Percentiles rank a stretch among this genome's conserved stretches.
phyloP scores from a whole-genome alignment of 2,113 vertebrate species.

The Stictonetta naevosa region DNA sequence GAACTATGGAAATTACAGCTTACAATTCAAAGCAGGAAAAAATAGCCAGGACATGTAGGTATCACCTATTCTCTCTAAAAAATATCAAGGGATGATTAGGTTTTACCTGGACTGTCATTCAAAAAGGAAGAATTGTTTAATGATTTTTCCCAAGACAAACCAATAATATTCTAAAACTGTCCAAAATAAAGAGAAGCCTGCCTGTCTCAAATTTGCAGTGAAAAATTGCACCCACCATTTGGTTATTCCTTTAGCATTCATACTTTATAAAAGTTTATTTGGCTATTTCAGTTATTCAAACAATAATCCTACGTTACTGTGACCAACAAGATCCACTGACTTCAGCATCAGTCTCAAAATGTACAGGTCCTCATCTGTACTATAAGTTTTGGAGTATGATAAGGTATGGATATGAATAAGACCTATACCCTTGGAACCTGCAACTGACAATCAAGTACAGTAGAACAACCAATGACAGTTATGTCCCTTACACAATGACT shows the following conservation, averaged over 20 bases:
- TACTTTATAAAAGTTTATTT: not conserved
- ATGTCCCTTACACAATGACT: not conserved
- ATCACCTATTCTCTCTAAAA: not conserved
- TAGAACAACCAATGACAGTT: not conserved
- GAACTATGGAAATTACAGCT: not conserved
- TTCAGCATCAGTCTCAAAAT: not conserved
- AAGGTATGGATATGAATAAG: not conserved
- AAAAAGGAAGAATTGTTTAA: not conserved
- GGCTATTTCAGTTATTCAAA: not conserved
- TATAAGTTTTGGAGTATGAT: not conserved
- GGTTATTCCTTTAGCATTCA: not conserved
- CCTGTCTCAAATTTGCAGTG: rapidly evolving
- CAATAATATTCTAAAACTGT: not conserved
- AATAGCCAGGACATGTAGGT: not conserved
- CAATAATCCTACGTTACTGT: not conserved
- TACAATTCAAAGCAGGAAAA: not conserved
- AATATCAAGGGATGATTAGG: not conserved
- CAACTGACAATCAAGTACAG: not conserved
- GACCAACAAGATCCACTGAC: not conserved
- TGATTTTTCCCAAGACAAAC: not conserved
- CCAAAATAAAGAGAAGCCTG: not conserved
- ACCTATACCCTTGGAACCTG: not conserved
- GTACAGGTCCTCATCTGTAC: not conserved
- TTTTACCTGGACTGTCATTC: not conserved
- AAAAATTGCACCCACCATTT: rapidly evolving